Evolutionary conservation across 2,797 vertebrate species (phyloP).

Genomic region (Malurus leucopterus): DNA sequence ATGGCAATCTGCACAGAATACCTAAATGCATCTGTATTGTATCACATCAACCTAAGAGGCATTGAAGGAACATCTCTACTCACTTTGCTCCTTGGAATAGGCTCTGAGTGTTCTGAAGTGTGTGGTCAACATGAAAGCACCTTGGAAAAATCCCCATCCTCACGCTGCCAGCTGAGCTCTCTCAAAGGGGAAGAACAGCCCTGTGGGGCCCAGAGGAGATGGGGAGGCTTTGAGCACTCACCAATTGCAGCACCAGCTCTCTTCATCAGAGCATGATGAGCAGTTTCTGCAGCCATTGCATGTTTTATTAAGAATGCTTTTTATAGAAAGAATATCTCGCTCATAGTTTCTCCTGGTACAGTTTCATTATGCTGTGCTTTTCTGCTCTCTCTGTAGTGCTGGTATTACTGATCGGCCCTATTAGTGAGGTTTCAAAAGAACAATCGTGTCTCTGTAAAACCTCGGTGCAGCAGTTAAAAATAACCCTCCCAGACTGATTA

Average conservation of each 20-base stretch:
- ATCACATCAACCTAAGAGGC: background rate
- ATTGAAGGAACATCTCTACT: background rate
- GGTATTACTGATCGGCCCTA: slow-evolving; percentile 30
- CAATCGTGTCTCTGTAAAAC: slow-evolving; percentile 43
- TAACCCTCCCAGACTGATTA: slow-evolving; percentile 26
- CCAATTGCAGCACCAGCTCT: background rate
- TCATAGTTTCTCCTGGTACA: slow-evolving; percentile 4
- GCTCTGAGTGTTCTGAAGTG: background rate
- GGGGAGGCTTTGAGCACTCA: background rate
- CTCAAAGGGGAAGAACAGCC: background rate
- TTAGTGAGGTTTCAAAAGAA: slow-evolving; percentile 47
- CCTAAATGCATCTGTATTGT: background rate
- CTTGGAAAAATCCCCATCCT: slow-evolving; percentile 35
- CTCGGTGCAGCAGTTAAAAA: slow-evolving; percentile 37
- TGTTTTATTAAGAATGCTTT: slow-evolving; percentile 50
- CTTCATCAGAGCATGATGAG: background rate
- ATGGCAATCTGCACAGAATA: background rate
- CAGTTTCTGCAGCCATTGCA: slow-evolving; percentile 23
- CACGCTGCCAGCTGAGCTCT: background rate
- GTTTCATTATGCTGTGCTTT: slow-evolving; percentile 5
- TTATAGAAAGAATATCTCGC: background rate
- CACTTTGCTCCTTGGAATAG: background rate
- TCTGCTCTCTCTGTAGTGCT: slow-evolving; percentile 26
- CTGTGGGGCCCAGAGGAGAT: background rate
- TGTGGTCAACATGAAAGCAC: background rate